phyloP scores from a whole-genome alignment of 1,140 invertebrate species.

The Drosophila yakuba region DNA sequence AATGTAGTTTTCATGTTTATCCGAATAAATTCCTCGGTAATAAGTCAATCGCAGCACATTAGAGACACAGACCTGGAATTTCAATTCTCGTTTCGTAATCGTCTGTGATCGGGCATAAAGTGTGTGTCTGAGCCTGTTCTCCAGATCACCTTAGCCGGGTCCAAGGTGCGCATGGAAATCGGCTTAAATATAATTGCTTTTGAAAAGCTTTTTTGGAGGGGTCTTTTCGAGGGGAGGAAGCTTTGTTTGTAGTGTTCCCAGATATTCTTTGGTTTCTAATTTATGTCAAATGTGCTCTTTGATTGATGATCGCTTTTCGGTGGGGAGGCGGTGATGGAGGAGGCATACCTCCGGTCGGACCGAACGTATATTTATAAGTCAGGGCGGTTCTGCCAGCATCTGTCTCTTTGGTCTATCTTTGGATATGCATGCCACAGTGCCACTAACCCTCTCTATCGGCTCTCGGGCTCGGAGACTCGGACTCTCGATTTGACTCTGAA shows the following conservation, averaged over 20 bases:
- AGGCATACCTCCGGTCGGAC: constrained; percentile 9
- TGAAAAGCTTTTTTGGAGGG: constrained; percentile 41
- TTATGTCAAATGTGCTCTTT: constrained; percentile 79
- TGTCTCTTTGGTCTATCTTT: neutral
- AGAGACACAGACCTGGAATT: constrained; percentile 44
- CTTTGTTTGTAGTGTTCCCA: constrained; percentile 46
- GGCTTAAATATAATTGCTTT: constrained; percentile 76
- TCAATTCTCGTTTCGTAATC: constrained; percentile 49
- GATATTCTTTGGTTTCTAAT: constrained; percentile 78
- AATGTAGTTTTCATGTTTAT: constrained; percentile 27
- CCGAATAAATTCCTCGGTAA: constrained; percentile 44
- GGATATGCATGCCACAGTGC: constrained; percentile 2
- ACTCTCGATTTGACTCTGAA: constrained; percentile 71
- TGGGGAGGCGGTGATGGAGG: constrained; percentile 1
- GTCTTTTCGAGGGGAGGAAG: neutral
- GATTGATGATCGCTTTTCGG: constrained; percentile 68
- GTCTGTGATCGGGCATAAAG: constrained; percentile 40
- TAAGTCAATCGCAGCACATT: constrained; percentile 51
- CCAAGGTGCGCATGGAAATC: constrained; percentile 64
- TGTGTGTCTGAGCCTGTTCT: constrained; percentile 38
- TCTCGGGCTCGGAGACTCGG: constrained; percentile 3
- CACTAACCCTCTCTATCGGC: constrained; percentile 5
- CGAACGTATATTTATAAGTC: constrained; percentile 70
- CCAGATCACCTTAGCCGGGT: constrained; percentile 27
- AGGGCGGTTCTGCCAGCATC: constrained; percentile 56